Evolutionary conservation across 2,797 vertebrate species (phyloP).

Genomic region (Limosa lapponica): DNA sequence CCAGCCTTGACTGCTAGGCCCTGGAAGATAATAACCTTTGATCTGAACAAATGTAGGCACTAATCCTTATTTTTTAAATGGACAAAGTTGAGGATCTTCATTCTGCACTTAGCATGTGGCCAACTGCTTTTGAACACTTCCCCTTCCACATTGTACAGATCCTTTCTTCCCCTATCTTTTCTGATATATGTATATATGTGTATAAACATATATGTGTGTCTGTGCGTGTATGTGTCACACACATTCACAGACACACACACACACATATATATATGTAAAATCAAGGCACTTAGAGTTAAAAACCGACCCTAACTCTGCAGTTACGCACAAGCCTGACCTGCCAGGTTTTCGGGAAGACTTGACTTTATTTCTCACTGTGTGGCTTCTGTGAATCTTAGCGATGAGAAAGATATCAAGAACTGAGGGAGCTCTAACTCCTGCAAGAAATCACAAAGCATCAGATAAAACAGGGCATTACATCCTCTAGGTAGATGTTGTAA

Average conservation of each 20-base stretch:
- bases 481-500: neutral
- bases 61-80: neutral
- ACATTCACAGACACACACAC: neutral
- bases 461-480: conserved; percentile 47
- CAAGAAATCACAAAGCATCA: conserved; percentile 20
- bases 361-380: conserved; percentile 38
- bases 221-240: neutral
- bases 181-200: conserved; percentile 1
- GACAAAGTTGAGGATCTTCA: conserved; percentile 53
- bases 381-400: conserved; percentile 20
- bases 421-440: conserved; percentile 2
- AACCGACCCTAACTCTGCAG: conserved; percentile 67
- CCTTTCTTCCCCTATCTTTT: neutral
- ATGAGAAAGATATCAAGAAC: neutral
- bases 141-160: conserved; percentile 35
- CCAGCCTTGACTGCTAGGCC: conserved; percentile 18
- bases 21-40: conserved; percentile 8
- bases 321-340: conserved; percentile 83
- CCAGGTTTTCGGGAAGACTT: conserved; percentile 53
- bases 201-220: neutral
- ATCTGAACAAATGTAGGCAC: neutral
- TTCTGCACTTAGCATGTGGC: conserved; percentile 50
- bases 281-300: conserved; percentile 62
- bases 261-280: conserved; percentile 46
- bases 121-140: conserved; percentile 33